Evolutionary conservation across 2,888 invertebrate genomes (phyloP), one percentile per base, ranked within the genome.

Genomic region (Galerucella nymphaeae): DNA sequence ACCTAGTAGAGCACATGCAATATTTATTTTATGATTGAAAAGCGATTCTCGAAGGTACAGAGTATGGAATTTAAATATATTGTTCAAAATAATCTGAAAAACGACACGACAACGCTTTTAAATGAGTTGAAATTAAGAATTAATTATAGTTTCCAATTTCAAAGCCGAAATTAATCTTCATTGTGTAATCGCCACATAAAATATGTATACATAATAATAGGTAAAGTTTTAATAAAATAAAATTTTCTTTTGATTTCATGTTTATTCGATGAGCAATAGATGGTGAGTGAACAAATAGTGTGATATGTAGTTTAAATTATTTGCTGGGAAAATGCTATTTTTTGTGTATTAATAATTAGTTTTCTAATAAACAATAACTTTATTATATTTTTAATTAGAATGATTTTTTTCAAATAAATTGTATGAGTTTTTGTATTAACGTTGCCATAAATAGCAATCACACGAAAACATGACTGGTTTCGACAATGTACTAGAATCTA

Each of bases 221-320:
- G 5, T 30, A 30, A 5, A 53, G 9, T 42, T 70, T 41, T 63
- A 63, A 16, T 62, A 68, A 59, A 66, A 67, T 71, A 73, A 72
- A 68, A 62, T 80, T 79, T 81, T 81, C 73, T 82, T 78, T 82
- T 77, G 82, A 83, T 85, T 85, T 82, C 85, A 85, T 85, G 84
- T 77, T 73, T 65, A 53, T 65, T 80, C 75, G 77, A 81, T 80
- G 82, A 80, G 76, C 82, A 76, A 76, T 84, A 86, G 86, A 85
- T 85, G 86, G 86, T 86, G 85, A 86, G 86, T 86, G 82, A 81
- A 67, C 67, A 65, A 70, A 62, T 53, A 55, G 48, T 71, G 68
- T 75, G 75, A 76, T 42, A 38, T 16, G 77, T 75, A 75, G 73
- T 70, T 75, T 67, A 72, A 72, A 75, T 69, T 70, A 57, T 53